Percentiles rank a stretch among this genome's conserved stretches.
Evolutionary conservation across 1,140 invertebrate species (phyloP).

Genomic region (Berghia stephanieae): DNA sequence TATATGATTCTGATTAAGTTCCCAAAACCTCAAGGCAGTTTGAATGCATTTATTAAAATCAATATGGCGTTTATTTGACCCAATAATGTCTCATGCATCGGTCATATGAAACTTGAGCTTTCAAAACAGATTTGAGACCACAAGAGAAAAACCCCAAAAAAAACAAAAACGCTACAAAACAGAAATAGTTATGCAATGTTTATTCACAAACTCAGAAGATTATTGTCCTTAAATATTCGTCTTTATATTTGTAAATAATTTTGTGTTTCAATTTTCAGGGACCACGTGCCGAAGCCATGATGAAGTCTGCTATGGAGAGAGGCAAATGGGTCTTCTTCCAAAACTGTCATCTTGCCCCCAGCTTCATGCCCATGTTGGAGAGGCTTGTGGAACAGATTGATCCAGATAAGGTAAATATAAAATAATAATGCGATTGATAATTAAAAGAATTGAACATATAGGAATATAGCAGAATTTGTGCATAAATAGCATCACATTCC

Average conservation of each 20-base stretch:
- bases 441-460: neutral
- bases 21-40: too few species aligned
- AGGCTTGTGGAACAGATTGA: conserved; percentile 67
- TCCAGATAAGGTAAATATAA: conserved; percentile 67
- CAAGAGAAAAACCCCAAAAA: too few species aligned
- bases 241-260: neutral
- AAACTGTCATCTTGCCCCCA: conserved; percentile 68
- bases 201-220: too few species aligned
- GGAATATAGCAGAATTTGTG: neutral
- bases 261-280: conserved; percentile 49
- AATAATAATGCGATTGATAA: neutral
- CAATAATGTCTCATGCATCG: too few species aligned
- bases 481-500: neutral
- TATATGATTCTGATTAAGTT: too few species aligned
- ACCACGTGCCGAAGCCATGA: conserved; percentile 66
- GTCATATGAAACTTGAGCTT: too few species aligned
- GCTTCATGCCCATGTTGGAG: conserved; percentile 67
- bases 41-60: too few species aligned
- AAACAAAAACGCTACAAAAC: too few species aligned
- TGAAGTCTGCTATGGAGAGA: conserved; percentile 66
- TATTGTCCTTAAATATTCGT: too few species aligned
- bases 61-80: too few species aligned
- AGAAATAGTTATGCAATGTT: too few species aligned
- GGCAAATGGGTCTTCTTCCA: conserved; percentile 70
- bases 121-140: too few species aligned